phyloP scores from a whole-genome alignment of 1,140 invertebrate genomes.

The Papilio xuthus region DNA sequence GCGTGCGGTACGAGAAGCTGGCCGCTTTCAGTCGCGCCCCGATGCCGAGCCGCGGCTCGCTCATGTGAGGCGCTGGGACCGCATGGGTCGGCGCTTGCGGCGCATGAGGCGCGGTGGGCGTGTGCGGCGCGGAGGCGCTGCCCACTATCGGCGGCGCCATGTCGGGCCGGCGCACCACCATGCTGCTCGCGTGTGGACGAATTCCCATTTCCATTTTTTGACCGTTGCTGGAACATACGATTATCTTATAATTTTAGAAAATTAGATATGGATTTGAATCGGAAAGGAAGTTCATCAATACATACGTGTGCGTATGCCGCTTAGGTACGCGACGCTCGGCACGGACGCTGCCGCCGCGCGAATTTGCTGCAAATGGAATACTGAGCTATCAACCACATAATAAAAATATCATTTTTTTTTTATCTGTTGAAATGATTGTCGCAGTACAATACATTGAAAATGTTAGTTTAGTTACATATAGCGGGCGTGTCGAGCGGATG shows the following conservation, averaged over 20 bases:
- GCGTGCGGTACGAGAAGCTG: slow-evolving; percentile 68
- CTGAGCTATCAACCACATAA: neutral
- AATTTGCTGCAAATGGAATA: slow-evolving; percentile 37
- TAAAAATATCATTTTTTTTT: neutral
- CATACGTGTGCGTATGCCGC: slow-evolving; percentile 44
- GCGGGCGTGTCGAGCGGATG: slow-evolving; percentile 59
- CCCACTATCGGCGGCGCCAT: slow-evolving; percentile 51
- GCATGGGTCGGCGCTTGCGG: slow-evolving; percentile 59
- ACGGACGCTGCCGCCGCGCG: slow-evolving; percentile 45
- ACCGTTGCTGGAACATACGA: slow-evolving; percentile 43
- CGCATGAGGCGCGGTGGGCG: slow-evolving; percentile 52
- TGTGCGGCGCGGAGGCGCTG: slow-evolving; percentile 61
- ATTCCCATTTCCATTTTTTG: slow-evolving; percentile 52
- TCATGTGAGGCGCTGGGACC: slow-evolving; percentile 45
- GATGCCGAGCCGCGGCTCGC: slow-evolving; percentile 44
- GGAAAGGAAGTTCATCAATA: neutral
- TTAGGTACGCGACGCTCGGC: slow-evolving; percentile 52
- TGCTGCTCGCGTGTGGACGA: slow-evolving; percentile 61
- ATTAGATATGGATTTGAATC: neutral
- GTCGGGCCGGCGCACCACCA: slow-evolving; percentile 61
- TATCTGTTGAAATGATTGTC: neutral
- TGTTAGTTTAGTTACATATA: slow-evolving; percentile 41
- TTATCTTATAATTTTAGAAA: neutral
- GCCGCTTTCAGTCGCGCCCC: slow-evolving; percentile 67
- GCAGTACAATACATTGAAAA: neutral